Percentiles rank a stretch among this genome's conserved stretches.
Evolutionary conservation across 2,797 vertebrate genomes (phyloP).

Genomic region (Pteronotus mesoamericanus): DNA sequence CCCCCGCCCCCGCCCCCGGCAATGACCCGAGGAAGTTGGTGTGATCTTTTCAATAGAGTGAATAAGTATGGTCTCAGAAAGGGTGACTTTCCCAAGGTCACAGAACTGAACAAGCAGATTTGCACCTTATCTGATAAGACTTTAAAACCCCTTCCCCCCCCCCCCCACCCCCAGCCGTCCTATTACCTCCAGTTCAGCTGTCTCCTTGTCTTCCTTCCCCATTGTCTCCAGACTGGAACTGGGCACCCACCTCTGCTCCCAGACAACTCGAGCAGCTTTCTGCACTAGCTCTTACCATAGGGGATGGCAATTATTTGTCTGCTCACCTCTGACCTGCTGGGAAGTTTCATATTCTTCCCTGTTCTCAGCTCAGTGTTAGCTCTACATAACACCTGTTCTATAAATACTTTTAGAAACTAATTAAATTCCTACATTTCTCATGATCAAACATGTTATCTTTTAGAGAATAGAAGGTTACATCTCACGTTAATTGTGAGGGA

Average conservation of each 20-base stretch:
- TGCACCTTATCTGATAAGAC: not conserved
- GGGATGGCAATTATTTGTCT: not conserved
- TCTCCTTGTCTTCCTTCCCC: not conserved
- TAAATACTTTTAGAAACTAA: not conserved
- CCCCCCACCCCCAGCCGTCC: not conserved
- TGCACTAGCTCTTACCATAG: not conserved
- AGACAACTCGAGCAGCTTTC: not conserved
- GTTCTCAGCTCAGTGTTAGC: not conserved
- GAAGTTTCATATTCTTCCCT: not conserved
- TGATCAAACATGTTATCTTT: not conserved
- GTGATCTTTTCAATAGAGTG: not conserved
- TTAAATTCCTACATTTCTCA: not conserved
- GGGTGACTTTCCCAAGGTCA: not conserved
- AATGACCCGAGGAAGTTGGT: not conserved
- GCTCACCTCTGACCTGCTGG: not conserved
- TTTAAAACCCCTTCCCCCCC: not conserved
- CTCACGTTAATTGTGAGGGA: not conserved
- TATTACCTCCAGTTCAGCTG: not conserved
- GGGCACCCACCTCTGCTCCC: not conserved
- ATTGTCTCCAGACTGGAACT: not conserved
- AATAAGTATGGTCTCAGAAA: not conserved
- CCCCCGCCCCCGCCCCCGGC: too few species aligned
- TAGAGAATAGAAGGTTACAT: not conserved
- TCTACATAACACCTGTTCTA: not conserved
- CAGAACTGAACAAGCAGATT: not conserved